phyloP scores from a whole-genome alignment of 2,888 invertebrate genomes.

The Micropterix aruncella region DNA sequence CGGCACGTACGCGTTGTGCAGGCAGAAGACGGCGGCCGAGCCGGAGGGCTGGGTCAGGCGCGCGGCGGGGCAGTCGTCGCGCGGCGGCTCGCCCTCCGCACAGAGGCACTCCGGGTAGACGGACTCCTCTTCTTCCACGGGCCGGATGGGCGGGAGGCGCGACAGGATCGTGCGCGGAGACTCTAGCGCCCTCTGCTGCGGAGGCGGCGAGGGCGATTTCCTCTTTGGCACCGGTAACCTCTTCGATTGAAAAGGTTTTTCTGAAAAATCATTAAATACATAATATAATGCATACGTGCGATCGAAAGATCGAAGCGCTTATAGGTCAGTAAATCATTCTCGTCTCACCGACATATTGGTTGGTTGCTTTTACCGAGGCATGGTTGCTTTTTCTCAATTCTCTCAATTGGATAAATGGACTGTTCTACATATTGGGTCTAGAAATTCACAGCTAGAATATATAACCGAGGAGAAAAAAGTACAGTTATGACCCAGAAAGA shows the following conservation, averaged over 20 bases:
- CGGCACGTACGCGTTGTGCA: conserved; percentile 38
- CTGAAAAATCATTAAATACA: too few species aligned
- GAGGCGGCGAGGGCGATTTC: conserved; percentile 5
- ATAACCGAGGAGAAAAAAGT: too few species aligned
- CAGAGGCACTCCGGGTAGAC: conserved; percentile 20
- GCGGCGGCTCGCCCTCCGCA: conserved; percentile 14
- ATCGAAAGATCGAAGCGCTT: too few species aligned
- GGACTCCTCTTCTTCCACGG: conserved; percentile 24
- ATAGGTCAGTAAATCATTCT: too few species aligned
- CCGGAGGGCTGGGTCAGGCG: conserved; percentile 22
- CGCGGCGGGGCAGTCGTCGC: conserved; percentile 28
- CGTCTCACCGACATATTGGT: too few species aligned
- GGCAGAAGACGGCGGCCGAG: conserved; percentile 35
- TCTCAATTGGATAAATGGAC: too few species aligned
- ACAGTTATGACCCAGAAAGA: too few species aligned
- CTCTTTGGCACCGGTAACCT: conserved; percentile 24
- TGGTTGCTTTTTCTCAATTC: too few species aligned
- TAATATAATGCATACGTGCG: too few species aligned
- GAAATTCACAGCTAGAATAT: too few species aligned
- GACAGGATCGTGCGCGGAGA: conserved; percentile 9
- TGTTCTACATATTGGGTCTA: too few species aligned
- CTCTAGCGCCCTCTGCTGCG: conserved; percentile 11
- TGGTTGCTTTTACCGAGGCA: too few species aligned
- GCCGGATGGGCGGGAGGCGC: conserved; percentile 14
- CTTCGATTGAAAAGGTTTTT: conserved; percentile 17